A percentile compares a stretch with the other conserved stretches of the same genome.
Evolutionary conservation across 2,797 vertebrate genomes (phyloP).

Genomic region (Hyperoplus immaculatus): DNA sequence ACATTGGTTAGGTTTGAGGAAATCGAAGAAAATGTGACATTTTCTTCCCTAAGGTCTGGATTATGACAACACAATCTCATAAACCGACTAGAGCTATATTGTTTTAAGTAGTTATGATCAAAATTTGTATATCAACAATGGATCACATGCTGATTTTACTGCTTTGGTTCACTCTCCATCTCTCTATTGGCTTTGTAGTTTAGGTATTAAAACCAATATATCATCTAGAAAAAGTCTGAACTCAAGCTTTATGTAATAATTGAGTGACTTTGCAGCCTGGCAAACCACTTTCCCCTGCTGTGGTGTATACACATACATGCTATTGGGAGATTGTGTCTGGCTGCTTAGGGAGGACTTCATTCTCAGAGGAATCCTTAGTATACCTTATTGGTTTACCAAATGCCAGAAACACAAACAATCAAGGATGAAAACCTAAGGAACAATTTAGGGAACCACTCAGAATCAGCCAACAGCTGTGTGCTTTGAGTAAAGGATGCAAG

Average conservation of each 20-base stretch:
- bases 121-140: not conserved
- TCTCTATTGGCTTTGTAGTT: not conserved
- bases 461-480: constrained; percentile 63
- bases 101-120: not conserved
- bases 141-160: not conserved
- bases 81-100: not conserved
- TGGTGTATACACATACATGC: constrained; percentile 78
- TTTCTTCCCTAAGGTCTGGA: not conserved
- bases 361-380: constrained; percentile 63
- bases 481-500: constrained; percentile 58
- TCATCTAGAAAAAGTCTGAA: constrained; percentile 35
- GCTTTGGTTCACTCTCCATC: not conserved
- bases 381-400: constrained; percentile 58
- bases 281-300: constrained; percentile 50
- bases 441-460: constrained; percentile 62
- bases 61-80: not conserved
- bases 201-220: constrained; percentile 18
- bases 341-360: constrained; percentile 55
- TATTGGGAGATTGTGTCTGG: constrained; percentile 69
- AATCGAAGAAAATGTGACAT: not conserved
- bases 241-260: constrained; percentile 49
- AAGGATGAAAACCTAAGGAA: constrained; percentile 65
- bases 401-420: constrained; percentile 70
- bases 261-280: constrained; percentile 35
- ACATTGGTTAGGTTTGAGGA: not conserved